Evolutionary conservation across 2,888 invertebrate species (phyloP), one percentile per base, ranked within the genome.

Genomic region (Lasioglossum vierecki): DNA sequence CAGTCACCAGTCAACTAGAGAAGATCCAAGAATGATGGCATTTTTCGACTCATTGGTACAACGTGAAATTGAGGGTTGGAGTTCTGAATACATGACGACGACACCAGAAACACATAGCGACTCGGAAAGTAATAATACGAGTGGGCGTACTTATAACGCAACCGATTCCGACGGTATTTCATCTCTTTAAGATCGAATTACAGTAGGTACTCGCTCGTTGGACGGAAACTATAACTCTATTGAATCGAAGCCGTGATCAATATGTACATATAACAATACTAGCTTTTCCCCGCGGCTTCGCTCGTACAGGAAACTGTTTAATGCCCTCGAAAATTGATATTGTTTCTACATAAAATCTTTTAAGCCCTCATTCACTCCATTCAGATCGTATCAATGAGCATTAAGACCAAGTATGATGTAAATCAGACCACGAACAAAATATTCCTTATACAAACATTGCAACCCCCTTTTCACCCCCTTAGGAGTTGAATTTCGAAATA

Each of bases 21-120:
- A 99, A 95, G 99, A 99, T 95, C 97, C 98, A 0, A 96, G 98
- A 78, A 99, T 99, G 99, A 98, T 99, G 97, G 99, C 99, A 49
- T 99, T 99, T 95, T 99, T 99, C 93, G 99, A 99, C 95, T 98
- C 98, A 18, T 95, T 99, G 39, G 98, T 99, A 46, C 98, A 99
- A 94, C 96, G 98, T 68, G 99, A 99, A 94, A 96, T 98, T 86
- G 98, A 98, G 95, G 97, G 97, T 4, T 98, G 97, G 96, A 96
- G 96, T 75, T 96, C 96, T 0, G 96, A 96, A 76, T 96, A 96
- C 84, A 85, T 91, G 26, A 91, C 92, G 46, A 91, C 92, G 1
- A 90, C 91, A 18, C 92, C 93, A 5, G 92, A 92, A 60, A 92
- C 91, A 22, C 92, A 92, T 8, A 94, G 92, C 82, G 94, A 94